Conservation (phyloP, 2,888 invertebrate species). For the Cartodere bifasciata region DNA sequence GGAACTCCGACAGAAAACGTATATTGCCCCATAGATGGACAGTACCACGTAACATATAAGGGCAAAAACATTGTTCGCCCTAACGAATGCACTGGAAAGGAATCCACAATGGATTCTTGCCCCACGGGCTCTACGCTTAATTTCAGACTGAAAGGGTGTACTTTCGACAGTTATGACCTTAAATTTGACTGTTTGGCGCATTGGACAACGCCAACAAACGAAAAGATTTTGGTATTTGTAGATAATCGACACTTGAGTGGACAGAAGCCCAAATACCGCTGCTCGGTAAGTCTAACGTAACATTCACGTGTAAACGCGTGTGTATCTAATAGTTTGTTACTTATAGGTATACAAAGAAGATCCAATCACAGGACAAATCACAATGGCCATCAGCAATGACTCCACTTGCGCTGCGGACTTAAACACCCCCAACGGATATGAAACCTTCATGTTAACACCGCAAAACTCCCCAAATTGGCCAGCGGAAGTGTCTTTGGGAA, state of each 20-base stretch:
- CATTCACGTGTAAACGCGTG: neutral
- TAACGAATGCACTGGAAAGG: constrained; percentile 40
- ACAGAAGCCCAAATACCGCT: constrained; percentile 42
- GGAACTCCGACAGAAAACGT: constrained; percentile 40
- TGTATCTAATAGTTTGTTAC: no score
- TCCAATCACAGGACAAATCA: constrained; percentile 38
- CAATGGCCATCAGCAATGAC: constrained; percentile 48
- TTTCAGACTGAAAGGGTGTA: constrained; percentile 43
- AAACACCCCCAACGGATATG: constrained; percentile 43
- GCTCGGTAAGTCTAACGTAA: constrained; percentile 39
- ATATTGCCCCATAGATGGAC: constrained; percentile 51
- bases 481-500: constrained; percentile 26
- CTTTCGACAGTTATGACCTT: constrained; percentile 41
- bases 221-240: constrained; percentile 43
- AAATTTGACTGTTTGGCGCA: constrained; percentile 50
- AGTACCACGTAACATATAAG: constrained; percentile 44
- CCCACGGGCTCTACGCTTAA: constrained; percentile 46
- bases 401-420: constrained; percentile 47
- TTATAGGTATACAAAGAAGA: constrained; percentile 39
- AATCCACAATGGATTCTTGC: constrained; percentile 47
- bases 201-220: constrained; percentile 44
- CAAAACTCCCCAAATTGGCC: constrained; percentile 32
- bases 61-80: constrained; percentile 36
- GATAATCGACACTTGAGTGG: constrained; percentile 36
- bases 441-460: constrained; percentile 40